Base-by-base conservation (phyloP, 2,888 invertebrate genomes). In the Baronia brevicornis region DNA sequence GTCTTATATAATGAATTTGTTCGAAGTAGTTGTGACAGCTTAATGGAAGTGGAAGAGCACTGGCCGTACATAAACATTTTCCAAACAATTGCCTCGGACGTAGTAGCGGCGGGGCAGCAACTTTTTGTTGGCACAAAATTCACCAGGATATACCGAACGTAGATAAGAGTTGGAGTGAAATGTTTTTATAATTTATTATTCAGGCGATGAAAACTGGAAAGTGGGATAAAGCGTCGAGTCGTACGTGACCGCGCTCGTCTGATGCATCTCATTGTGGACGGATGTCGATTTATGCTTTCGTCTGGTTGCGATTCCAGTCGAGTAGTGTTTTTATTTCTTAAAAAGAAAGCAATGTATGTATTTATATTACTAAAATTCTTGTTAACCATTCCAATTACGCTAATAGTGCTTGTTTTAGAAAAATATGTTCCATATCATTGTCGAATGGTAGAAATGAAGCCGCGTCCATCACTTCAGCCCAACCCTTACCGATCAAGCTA, bases 161-260 rank as follows among this genome's bases (percentile, higher is more conserved):
- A 37, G 43, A 36, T 36, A 38, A 43, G 41, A 42, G 42, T 38
- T 42, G 44, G 44, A 42, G 41, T 38, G 59, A 62, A 67, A 65
- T 73, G 61, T 67, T 68, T 68, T 66, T 64, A 63, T 69, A 66
- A 69, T 80, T 77, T 77, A 73, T 75, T 74, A 78, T 77, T 72
- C 70, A 68, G 59, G 61, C 58, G 63, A 61, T 69, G 71, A 67
- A 65, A 56, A 67, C 66, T 71, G 61, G 71, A 70, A 75, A 78
- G 71, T 69, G 71, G 68, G 65, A 67, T 74, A 69, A 66, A 66
- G 62, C 62, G 64, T 69, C 66, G 59, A 50, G 49, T 43, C 49
- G 69, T 65, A 80, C 79, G 78, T 80, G 79, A 72, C 74, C 65
- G 43, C 48, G 53, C 57, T 58, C 64, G 57, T 53, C 57, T 54